phyloP scores from a whole-genome alignment of 2,797 vertebrate species.

The Erethizon dorsatum region DNA sequence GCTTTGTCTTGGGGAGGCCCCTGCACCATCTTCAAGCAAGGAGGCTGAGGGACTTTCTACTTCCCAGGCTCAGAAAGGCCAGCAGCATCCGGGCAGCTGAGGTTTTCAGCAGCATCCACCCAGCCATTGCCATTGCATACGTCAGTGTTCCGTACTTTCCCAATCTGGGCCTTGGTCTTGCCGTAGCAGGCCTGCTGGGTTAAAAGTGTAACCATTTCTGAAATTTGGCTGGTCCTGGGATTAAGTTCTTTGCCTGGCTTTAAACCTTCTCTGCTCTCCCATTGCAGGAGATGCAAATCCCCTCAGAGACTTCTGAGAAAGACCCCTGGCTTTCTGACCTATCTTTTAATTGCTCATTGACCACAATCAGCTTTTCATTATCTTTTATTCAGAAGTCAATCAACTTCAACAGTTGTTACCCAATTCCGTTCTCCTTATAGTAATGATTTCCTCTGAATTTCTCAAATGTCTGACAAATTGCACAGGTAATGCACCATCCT shows the following conservation, averaged over 20 bases:
- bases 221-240: not conserved
- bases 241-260: not conserved
- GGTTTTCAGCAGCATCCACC: not conserved
- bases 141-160: not conserved
- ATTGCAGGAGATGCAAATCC: not conserved
- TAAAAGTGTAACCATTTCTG: not conserved
- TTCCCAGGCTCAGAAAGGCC: not conserved
- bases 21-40: not conserved
- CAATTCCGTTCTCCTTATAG: not conserved
- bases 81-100: not conserved
- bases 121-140: not conserved
- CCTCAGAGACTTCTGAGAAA: not conserved
- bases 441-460: not conserved
- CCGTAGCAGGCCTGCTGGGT: not conserved
- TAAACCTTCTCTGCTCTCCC: not conserved
- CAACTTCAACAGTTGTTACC: not conserved
- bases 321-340: not conserved
- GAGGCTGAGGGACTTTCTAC: not conserved
- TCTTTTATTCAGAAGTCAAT: not conserved
- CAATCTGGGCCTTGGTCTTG: not conserved
- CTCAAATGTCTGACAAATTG: not conserved
- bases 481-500: rapidly evolving
- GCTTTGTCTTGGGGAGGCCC: not conserved
- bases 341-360: not conserved
- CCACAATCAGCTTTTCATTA: not conserved